Percentiles rank a stretch among this genome's conserved stretches.
Conservation (phyloP, 2,888 invertebrate genomes). For the Nemapogon koenigi region DNA sequence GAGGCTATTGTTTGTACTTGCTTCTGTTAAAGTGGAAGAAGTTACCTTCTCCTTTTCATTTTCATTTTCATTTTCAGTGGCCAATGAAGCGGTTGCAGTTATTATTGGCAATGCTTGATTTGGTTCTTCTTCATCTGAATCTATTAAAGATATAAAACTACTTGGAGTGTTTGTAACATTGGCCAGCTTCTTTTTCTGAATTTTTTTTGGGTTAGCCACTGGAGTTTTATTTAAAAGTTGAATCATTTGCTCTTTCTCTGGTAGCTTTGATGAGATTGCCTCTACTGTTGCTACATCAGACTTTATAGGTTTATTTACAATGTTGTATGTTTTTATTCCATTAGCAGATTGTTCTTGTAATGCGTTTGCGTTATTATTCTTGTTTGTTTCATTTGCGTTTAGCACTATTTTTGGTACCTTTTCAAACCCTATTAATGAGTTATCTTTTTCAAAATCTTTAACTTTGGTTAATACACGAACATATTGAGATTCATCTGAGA, state of each 20-base stretch:
- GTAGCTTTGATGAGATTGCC: too few relatives aligned
- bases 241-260: too few relatives aligned
- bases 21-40: too few relatives aligned
- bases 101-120: constrained; percentile 34
- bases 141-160: too few relatives aligned
- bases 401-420: constrained; percentile 14
- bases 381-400: neutral
- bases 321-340: too few relatives aligned
- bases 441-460: constrained; percentile 18
- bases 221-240: constrained; percentile 34
- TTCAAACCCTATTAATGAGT: constrained; percentile 25
- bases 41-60: neutral
- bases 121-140: constrained; percentile 7
- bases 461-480: constrained; percentile 34
- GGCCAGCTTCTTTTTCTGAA: too few relatives aligned
- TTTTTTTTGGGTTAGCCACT: constrained; percentile 45
- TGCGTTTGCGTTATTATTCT: neutral
- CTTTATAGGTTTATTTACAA: too few relatives aligned
- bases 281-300: too few relatives aligned
- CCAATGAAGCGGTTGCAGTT: constrained; percentile 36
- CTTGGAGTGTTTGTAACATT: too few relatives aligned
- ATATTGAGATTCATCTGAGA: constrained; percentile 20
- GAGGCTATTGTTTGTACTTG: too few relatives aligned
- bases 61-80: constrained; percentile 14
- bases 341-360: neutral